Evolutionary conservation across 2,113 vertebrate species (phyloP), one percentile per base, ranked within the genome.

Genomic region (Montifringilla adamsi): DNA sequence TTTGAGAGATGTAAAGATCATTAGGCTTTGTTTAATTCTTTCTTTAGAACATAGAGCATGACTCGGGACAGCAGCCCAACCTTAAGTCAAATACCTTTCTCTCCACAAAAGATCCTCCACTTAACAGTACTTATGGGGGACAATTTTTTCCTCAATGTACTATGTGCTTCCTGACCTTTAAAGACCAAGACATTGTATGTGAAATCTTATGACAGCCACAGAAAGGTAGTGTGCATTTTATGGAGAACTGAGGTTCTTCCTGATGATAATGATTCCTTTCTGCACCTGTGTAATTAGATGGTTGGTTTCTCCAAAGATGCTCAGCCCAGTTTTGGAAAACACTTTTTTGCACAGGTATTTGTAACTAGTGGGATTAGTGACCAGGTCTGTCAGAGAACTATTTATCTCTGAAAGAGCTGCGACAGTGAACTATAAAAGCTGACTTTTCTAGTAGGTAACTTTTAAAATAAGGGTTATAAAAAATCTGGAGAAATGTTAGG

Each of bases 141-240:
- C 2, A 3, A 7, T 9, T 35, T 46, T 90, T 59, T 3, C 4
- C 5, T 41, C 3, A 2, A 15, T 76, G 41, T 9, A 0, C 10
- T 28, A 2, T 63, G 9, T 72, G 31, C 10, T 10, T 15, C 17
- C 17, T 8, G 74, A 8, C 8, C 11, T 77, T 79, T 15, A 9
- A 63, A 76, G 39, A 22, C 8, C 22, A 30, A 33, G 77, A 12
- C 0, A 2, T 0, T 12, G 8, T 14, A 9, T 39, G 2, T 56
- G 55, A 64, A 64, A 90, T 52, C 30, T 47, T 33, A 5, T 23
- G n/a, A 3, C 17, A 64, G 3, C 19, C 13, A 13, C 10, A 14
- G 44, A 23, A 67, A 89, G 26, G 6, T 3, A 15, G 9, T 33
- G 6, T 8, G 9, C 10, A 4, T 19, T 11, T 35, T 56, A 22